Base-by-base conservation (phyloP, 2,797 vertebrate genomes). In the Spinus olivaceus region DNA sequence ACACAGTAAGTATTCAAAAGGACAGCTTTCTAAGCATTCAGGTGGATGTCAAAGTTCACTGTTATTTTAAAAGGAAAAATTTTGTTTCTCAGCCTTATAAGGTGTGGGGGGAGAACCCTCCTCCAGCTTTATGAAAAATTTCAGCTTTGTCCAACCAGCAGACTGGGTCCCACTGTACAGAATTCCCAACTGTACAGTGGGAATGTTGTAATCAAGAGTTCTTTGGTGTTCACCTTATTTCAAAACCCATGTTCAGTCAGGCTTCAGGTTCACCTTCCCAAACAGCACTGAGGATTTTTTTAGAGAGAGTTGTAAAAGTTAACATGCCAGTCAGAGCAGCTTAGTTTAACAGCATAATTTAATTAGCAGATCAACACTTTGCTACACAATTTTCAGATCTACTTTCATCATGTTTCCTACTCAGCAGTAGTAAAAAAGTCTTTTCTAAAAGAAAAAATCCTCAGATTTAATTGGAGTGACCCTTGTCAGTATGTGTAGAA, bases 391-490 rank as follows among this genome's bases (percentile, higher is more conserved):
- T 91, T 94, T 63, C 85, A 90, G 91, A 90, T 86, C 59, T 51
- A 87, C 81, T 92, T 95, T 83, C 84, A 89, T 69, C 66, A 74
- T 0, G 0, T 86, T 92, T 42, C 61, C 81, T 51, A 71, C 50
- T 89, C 89, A 56, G 65, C 4, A 6, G 33, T 27, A 92, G 86
- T 92, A 95, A 91, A 73, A 87, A 90, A 91, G 53, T 73, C 81
- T 77, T 93, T 87, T 93, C 71, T 91, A 96, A 90, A 88, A 71
- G 67, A 21, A 86, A 86, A 92, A 72, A 6, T 3, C 16, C 42
- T 91, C n/a, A n/a, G n/a, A 69, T 86, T 94, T 95, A 96, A 96
- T 81, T 93, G 79, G 76, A 86, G 59, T 79, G 92, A 94, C 87
- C 91, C 73, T 54, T 81, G 88, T 94, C 95, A 81, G 37, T 86